Percentiles rank a stretch among this genome's conserved stretches.
phyloP scores from a whole-genome alignment of 2,888 invertebrate genomes.

The Catonia carolina region DNA sequence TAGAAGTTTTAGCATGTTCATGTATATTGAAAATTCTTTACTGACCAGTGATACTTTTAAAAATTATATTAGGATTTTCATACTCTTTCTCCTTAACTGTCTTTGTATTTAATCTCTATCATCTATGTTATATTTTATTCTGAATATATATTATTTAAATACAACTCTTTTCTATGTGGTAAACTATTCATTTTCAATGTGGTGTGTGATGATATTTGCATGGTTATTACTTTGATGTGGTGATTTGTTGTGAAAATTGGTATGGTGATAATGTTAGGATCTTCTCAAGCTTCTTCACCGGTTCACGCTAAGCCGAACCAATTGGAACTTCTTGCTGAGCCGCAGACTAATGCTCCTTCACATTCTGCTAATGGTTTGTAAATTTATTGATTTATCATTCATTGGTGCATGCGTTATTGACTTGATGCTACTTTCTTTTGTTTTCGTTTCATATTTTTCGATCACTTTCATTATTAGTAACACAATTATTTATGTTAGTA shows the following conservation, averaged over 20 bases:
- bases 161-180: too few relatives aligned
- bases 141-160: too few relatives aligned
- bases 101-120: too few relatives aligned
- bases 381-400: constrained; percentile 35
- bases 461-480: too few relatives aligned
- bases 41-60: too few relatives aligned
- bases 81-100: too few relatives aligned
- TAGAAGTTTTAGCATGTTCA: too few relatives aligned
- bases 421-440: constrained; percentile 1
- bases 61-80: too few relatives aligned
- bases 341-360: constrained; percentile 43
- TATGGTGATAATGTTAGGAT: constrained; percentile 36
- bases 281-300: constrained; percentile 53
- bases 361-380: constrained; percentile 69
- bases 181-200: too few relatives aligned
- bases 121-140: too few relatives aligned
- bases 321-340: constrained; percentile 60
- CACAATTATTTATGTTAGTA: too few relatives aligned
- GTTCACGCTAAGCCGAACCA: constrained; percentile 63
- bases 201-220: constrained; percentile 2
- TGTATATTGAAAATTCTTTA: too few relatives aligned
- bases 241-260: neutral
- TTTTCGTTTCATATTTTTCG: neutral
- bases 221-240: constrained; percentile 9
- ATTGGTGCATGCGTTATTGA: constrained; percentile 10